Evolutionary conservation across 2,888 invertebrate genomes (phyloP).

Genomic region (Hyles lineata): DNA sequence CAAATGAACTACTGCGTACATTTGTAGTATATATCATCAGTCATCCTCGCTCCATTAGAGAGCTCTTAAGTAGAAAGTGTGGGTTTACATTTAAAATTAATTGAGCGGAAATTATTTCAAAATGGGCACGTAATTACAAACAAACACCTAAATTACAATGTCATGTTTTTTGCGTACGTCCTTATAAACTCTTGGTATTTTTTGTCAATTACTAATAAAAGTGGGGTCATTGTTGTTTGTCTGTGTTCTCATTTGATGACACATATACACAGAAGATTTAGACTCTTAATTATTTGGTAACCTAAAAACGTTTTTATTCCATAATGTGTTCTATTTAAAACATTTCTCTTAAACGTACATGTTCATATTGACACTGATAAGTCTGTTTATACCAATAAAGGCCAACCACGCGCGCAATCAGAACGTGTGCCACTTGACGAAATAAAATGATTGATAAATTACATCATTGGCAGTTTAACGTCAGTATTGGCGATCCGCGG

Average conservation of each 20-base stretch:
- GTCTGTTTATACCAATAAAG: background rate
- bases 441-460: constrained; percentile 24
- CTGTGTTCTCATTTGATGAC: background rate
- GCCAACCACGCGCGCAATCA: background rate
- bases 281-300: background rate
- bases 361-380: background rate
- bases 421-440: background rate
- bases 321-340: background rate
- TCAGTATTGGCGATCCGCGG: constrained; percentile 37
- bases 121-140: background rate
- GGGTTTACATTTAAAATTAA: constrained; percentile 13
- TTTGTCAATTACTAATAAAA: background rate
- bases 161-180: background rate
- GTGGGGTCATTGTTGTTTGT: background rate
- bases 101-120: constrained; percentile 17
- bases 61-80: constrained; percentile 18
- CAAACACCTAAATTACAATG: background rate
- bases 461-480: constrained; percentile 24
- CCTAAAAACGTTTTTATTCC: background rate
- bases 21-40: constrained; percentile 7
- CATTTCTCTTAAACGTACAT: background rate
- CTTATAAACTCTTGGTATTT: background rate
- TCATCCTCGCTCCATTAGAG: constrained; percentile 13
- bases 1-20: background rate
- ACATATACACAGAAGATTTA: background rate